phyloP scores from a whole-genome alignment of 1,140 invertebrate species.

The Diorhabda carinulata region DNA sequence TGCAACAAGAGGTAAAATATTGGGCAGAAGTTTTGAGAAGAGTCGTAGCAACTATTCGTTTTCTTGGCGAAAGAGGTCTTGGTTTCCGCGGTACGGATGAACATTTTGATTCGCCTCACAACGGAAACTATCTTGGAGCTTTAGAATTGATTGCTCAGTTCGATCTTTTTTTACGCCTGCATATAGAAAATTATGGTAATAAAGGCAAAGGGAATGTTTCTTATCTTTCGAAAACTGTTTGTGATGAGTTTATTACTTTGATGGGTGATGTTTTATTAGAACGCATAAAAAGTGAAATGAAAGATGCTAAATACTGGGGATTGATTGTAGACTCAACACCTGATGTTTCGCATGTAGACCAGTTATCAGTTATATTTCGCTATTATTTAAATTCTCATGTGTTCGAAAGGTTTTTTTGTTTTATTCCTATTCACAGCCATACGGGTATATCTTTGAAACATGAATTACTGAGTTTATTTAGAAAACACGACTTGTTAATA shows the following conservation, averaged over 20 bases:
- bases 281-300: conserved; percentile 40
- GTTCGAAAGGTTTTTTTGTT: background rate
- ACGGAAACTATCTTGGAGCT: conserved; percentile 38
- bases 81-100: conserved; percentile 36
- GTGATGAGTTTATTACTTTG: conserved; percentile 43
- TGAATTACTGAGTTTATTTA: background rate
- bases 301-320: conserved; percentile 44
- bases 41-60: conserved; percentile 31
- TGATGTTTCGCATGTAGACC: conserved; percentile 31
- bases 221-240: conserved; percentile 42
- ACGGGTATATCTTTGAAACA: background rate
- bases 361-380: background rate
- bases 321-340: conserved; percentile 47
- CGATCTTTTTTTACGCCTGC: conserved; percentile 16
- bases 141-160: conserved; percentile 29
- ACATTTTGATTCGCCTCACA: conserved; percentile 32
- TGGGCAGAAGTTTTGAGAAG: conserved; percentile 34
- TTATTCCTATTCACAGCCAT: background rate
- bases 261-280: conserved; percentile 18
- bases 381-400: background rate
- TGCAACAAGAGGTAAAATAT: conserved; percentile 25
- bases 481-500: background rate
- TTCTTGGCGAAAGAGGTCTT: conserved; percentile 27
- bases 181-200: conserved; percentile 24
- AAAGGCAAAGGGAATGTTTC: conserved; percentile 33